phyloP scores from a whole-genome alignment of 2,797 vertebrate species.

The Bovichtus diacanthus region DNA sequence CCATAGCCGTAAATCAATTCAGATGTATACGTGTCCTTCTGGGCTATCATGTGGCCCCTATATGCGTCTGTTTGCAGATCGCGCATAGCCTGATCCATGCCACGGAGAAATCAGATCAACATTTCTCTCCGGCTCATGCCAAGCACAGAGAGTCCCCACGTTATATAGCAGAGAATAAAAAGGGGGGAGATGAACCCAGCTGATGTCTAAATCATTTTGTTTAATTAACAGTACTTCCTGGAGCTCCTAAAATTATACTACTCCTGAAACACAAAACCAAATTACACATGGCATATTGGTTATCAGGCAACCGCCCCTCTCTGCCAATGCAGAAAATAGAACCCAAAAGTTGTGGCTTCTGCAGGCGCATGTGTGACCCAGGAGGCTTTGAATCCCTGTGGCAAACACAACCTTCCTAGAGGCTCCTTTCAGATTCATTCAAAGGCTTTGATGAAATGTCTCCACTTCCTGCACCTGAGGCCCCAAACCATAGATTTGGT shows the following conservation, averaged over 20 bases:
- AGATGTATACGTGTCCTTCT: conserved; percentile 64
- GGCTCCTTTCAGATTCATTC: conserved; percentile 40
- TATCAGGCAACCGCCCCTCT: conserved; percentile 10
- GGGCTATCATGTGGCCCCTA: conserved; percentile 57
- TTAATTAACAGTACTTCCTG: conserved; percentile 18
- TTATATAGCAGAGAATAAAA: conserved; percentile 14
- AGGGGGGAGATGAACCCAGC: conserved; percentile 6
- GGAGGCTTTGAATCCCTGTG: conserved; percentile 5
- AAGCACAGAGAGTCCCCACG: conserved; percentile 25
- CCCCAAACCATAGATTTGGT: conserved; percentile 27
- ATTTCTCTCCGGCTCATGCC: conserved; percentile 33
- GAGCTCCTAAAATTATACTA: not conserved
- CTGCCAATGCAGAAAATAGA: conserved; percentile 10
- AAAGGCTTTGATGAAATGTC: conserved; percentile 33
- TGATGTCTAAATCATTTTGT: conserved; percentile 15
- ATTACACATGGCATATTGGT: conserved; percentile 2
- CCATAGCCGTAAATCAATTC: conserved; percentile 73
- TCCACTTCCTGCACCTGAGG: conserved; percentile 35
- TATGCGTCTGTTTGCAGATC: conserved; percentile 60
- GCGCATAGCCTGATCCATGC: conserved; percentile 48
- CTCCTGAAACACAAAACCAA: not conserved
- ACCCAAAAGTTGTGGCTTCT: conserved; percentile 35
- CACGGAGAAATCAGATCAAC: conserved; percentile 64
- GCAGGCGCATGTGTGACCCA: not conserved
- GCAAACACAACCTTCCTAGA: conserved; percentile 22